Base-by-base conservation (phyloP, 2,888 invertebrate genomes). In the Orchestes rusci region DNA sequence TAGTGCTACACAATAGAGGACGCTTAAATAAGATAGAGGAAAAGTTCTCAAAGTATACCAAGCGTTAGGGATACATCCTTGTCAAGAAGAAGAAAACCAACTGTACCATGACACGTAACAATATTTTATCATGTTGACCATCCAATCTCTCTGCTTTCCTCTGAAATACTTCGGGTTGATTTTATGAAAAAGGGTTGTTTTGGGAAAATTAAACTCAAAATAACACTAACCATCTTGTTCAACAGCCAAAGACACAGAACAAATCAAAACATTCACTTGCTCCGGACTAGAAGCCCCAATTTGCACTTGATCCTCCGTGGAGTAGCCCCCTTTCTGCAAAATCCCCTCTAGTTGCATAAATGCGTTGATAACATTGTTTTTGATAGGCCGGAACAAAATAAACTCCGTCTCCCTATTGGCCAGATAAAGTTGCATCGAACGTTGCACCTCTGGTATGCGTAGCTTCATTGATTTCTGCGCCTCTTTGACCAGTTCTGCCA, bases 371-470 rank as follows among this genome's bases (percentile, higher is more conserved):
- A 95, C 82, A 58, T 92, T 92, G 64, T 93, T 90, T 80, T 89
- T 82, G 36, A 97, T 88, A 2, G 96, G 96, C 43, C 93, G 79
- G 59, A 97, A 94, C 7, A 99, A 75, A 59, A 99, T 96, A 58
- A 92, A 90, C 67, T 99, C 97, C 0, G 97, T 97, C 66, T 99
- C 97, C 54, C 85, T 80, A 67, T 96, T 97, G 10, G 96, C 91
- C 40, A 99, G 74, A 67, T 99, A 99, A 1, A 99, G 76, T 53
- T 91, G 84, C 92, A 97, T 93, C 10, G 89, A 86, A 3, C 86
- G 76, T 62, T 93, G 91, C 12, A 96, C 70, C 4, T 75, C 73
- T 0, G 92, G 84, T 23, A 95, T 73, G 55, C 84, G 82, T 0
- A 79, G 73, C 65, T 89, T 90, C 43, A 96, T 82, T 33, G 80